Conservation (phyloP, 2,797 vertebrate species). For the Sarcophilus harrisii region DNA sequence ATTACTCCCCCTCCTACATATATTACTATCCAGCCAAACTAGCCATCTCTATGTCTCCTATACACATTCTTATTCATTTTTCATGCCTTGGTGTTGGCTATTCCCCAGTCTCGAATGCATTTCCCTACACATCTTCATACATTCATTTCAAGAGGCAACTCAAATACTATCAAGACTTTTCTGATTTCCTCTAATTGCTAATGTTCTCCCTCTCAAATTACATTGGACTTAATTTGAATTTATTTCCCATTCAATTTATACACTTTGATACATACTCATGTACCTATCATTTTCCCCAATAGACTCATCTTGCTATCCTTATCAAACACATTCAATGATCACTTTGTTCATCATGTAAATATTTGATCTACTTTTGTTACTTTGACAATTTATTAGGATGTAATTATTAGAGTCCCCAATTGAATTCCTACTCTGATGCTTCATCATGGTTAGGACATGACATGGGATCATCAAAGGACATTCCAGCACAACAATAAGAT, state of each 20-base stretch:
- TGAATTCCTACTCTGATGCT: background rate
- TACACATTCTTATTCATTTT: background rate
- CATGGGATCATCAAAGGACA: background rate
- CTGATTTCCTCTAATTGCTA: background rate
- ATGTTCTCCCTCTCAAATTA: background rate
- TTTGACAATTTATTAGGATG: background rate
- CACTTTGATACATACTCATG: background rate
- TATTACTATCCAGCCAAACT: background rate
- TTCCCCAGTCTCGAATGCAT: background rate
- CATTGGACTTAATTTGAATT: background rate
- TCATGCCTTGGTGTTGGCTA: background rate
- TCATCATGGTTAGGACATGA: background rate
- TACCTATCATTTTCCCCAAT: background rate
- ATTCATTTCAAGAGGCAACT: background rate
- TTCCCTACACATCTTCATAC: background rate
- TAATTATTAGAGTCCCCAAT: background rate
- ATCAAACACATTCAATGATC: background rate
- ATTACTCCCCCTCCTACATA: background rate
- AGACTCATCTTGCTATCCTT: background rate
- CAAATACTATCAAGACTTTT: background rate
- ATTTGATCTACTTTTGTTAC: background rate
- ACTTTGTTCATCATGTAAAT: background rate
- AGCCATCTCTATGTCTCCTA: background rate
- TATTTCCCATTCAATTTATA: background rate
- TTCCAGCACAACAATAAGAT: background rate